These are phyloP conservation scores for Lamprotornis superbus DNA, from an alignment of 2,113 vertebrate genomes.

Conservation along the genomic window DNA sequence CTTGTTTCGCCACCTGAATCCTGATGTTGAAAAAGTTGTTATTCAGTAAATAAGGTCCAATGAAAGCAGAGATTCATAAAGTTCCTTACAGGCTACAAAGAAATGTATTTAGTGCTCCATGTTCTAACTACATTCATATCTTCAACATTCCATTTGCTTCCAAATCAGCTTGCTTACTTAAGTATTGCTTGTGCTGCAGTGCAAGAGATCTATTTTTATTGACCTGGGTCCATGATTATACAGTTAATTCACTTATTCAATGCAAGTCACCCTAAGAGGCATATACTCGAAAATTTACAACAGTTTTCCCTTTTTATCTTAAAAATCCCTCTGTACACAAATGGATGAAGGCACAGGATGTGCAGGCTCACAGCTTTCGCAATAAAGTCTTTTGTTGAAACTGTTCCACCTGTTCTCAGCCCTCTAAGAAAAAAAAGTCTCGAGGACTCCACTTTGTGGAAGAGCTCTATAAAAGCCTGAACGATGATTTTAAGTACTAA, in stretches of 20 bases:
- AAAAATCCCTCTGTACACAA: conserved; percentile 42
- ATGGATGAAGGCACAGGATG: conserved; percentile 72
- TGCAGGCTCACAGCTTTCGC: conserved; percentile 80
- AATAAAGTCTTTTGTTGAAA: conserved; percentile 71
- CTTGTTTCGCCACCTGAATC: conserved; percentile 14
- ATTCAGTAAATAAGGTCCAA: background rate
- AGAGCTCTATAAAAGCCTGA: conserved; percentile 91
- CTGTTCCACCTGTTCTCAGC: conserved; percentile 72
- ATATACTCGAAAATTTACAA: conserved; percentile 99
- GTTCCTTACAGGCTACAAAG: conserved; percentile 39
- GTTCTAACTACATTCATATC: background rate
- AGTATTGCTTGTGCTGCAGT: background rate
- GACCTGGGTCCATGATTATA: conserved; percentile 21
- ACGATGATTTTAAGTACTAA: conserved; percentile 86
- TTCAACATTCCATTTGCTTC: background rate
- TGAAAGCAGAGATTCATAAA: background rate
- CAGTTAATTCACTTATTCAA: background rate
- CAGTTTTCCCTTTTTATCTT: conserved; percentile 60
- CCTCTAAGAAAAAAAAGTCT: conserved; percentile 78
- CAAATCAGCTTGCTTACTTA: background rate
- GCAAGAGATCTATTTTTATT: background rate
- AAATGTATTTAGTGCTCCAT: conserved; percentile 2
- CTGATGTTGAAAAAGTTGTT: conserved; percentile 38
- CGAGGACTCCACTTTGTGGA: conserved; percentile 84
- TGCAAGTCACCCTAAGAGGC: conserved; percentile 67